These are phyloP conservation scores for Lypha dubia DNA, from an alignment of 2,888 invertebrate species.

Conservation along the genomic window DNA sequence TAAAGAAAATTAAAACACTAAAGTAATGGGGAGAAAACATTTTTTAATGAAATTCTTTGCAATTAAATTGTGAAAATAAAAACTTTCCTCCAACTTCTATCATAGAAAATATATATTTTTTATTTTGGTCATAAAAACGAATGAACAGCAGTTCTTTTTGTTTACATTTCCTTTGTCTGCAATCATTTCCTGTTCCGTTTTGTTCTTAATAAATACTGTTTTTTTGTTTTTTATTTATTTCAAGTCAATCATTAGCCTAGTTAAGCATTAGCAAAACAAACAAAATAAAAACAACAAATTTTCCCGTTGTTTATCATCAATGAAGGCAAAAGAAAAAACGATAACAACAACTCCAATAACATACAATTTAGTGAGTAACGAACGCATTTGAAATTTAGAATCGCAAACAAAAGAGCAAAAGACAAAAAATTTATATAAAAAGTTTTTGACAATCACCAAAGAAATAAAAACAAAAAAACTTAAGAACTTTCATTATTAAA, in stretches of 20 bases:
- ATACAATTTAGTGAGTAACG: slow-evolving; percentile 57
- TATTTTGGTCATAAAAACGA: slow-evolving; percentile 27
- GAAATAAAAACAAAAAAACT: background rate
- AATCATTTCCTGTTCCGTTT: slow-evolving; percentile 49
- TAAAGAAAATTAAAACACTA: background rate
- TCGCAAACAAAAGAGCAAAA: slow-evolving; percentile 17
- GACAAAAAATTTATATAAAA: background rate
- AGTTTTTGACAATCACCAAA: background rate
- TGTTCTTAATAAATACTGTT: background rate
- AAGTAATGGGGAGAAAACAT: slow-evolving; percentile 8
- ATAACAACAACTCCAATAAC: background rate
- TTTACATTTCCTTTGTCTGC: slow-evolving; percentile 51
- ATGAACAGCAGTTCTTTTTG: slow-evolving; percentile 43
- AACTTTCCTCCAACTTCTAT: slow-evolving; percentile 56
- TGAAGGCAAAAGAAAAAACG: background rate
- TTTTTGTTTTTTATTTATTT: slow-evolving; percentile 30
- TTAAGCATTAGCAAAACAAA: slow-evolving; percentile 51
- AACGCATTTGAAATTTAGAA: slow-evolving; percentile 62
- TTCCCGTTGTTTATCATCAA: slow-evolving; percentile 29
- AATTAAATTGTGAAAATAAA: slow-evolving; percentile 44
- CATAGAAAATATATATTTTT: slow-evolving; percentile 21
- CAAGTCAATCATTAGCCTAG: slow-evolving; percentile 66
- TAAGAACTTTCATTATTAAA: slow-evolving; percentile 31
- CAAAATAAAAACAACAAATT: slow-evolving; percentile 33
- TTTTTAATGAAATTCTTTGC: slow-evolving; percentile 22